A percentile compares a stretch with the other conserved stretches of the same genome.
Conservation (phyloP, 2,888 invertebrate genomes). For the Drosophila sordidula region DNA sequence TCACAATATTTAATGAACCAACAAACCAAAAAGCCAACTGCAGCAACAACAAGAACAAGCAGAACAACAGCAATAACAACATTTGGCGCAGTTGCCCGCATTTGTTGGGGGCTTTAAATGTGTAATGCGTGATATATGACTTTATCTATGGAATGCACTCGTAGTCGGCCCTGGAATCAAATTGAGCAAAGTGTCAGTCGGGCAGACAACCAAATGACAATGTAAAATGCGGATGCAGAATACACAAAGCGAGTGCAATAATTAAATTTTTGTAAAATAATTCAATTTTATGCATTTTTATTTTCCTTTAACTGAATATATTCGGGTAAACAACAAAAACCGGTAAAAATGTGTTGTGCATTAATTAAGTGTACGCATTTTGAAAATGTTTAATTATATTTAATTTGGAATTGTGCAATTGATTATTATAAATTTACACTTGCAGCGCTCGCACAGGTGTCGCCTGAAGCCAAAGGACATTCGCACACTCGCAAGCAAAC, state of each 20-base stretch:
- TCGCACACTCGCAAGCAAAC: conserved; percentile 5
- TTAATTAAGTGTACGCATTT: conserved; percentile 38
- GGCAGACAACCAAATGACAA: conserved; percentile 26
- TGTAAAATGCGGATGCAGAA: conserved; percentile 15
- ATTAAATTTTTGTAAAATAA: conserved; percentile 39
- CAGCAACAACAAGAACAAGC: conserved; percentile 32
- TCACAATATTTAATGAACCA: conserved; percentile 77
- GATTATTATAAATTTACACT: conserved; percentile 13
- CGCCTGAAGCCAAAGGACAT: conserved; percentile 29
- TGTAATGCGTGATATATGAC: conserved; percentile 69
- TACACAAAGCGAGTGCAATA: conserved; percentile 8
- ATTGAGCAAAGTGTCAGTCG: conserved; percentile 13
- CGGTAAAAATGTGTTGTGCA: conserved; percentile 16
- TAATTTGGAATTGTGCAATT: conserved; percentile 27
- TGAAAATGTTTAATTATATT: conserved; percentile 3
- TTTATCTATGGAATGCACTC: conserved; percentile 68
- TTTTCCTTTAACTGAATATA: conserved; percentile 3
- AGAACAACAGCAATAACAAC: conserved; percentile 18
- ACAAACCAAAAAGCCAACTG: conserved; percentile 65
- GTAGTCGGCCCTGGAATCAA: background rate
- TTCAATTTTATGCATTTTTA: conserved; percentile 19
- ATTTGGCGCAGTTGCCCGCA: background rate
- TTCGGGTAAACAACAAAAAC: conserved; percentile 5
- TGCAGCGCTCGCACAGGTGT: conserved; percentile 27
- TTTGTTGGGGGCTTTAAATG: conserved; percentile 40